Conservation (phyloP, 2,888 invertebrate species). For the Oeneis ivallda region DNA sequence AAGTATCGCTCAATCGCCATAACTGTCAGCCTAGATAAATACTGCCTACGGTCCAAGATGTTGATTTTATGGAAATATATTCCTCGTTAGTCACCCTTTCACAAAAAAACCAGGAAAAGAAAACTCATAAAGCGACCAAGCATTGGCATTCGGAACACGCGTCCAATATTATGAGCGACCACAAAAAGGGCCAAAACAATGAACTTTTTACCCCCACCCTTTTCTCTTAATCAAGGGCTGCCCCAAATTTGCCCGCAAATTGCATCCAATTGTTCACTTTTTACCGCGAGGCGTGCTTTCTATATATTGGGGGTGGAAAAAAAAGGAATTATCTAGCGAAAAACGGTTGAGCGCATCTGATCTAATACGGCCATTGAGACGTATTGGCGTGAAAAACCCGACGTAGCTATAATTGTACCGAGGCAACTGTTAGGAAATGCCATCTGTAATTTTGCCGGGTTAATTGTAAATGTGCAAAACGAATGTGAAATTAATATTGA, state of each 20-base stretch:
- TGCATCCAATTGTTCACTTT: slow-evolving; percentile 81
- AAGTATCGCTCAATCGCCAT: neutral
- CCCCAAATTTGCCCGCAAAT: slow-evolving; percentile 79
- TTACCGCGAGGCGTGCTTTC: slow-evolving; percentile 67
- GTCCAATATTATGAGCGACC: slow-evolving; percentile 60
- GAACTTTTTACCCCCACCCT: slow-evolving; percentile 54
- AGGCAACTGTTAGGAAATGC: slow-evolving; percentile 47
- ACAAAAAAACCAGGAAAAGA: neutral
- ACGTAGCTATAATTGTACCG: slow-evolving; percentile 31
- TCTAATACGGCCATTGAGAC: slow-evolving; percentile 64
- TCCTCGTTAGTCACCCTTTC: slow-evolving; percentile 21
- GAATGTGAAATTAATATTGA: slow-evolving; percentile 19
- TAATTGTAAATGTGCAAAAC: slow-evolving; percentile 21
- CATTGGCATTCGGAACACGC: slow-evolving; percentile 49
- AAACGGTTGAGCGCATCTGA: slow-evolving; percentile 56
- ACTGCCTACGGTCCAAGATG: neutral
- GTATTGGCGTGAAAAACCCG: slow-evolving; percentile 59
- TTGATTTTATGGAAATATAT: slow-evolving; percentile 11
- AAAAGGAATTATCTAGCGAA: slow-evolving; percentile 59
- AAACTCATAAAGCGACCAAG: slow-evolving; percentile 9
- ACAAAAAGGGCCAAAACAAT: slow-evolving; percentile 72
- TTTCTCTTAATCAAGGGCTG: slow-evolving; percentile 71
- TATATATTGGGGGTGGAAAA: slow-evolving; percentile 57
- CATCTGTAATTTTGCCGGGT: slow-evolving; percentile 41
- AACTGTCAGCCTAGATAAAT: neutral